Evolutionary conservation across 2,113 vertebrate genomes (phyloP).

Genomic region (Siniperca knerii): DNA sequence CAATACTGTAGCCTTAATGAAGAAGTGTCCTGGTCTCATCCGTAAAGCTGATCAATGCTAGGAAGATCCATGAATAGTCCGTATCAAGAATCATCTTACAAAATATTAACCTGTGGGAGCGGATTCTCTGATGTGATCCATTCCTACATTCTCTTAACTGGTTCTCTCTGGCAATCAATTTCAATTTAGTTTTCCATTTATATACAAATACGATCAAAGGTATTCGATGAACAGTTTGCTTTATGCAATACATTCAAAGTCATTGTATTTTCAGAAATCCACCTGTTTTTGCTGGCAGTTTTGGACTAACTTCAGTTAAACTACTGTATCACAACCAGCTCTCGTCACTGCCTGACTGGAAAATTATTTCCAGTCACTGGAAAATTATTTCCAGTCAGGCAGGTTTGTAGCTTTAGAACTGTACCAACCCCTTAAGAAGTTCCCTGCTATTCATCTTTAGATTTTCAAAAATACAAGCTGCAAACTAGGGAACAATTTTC

Average conservation of each 20-base stretch:
- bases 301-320: not conserved
- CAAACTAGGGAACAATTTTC: not conserved
- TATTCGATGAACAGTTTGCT: not conserved
- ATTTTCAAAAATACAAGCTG: not conserved
- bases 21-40: not conserved
- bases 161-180: not conserved
- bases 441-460: not conserved
- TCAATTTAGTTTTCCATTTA: not conserved
- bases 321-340: not conserved
- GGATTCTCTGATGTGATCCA: not conserved
- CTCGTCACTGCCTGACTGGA: not conserved
- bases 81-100: not conserved
- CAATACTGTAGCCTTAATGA: slow-evolving; percentile 14
- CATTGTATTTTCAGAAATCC: not conserved
- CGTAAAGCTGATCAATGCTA: not conserved
- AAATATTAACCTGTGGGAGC: not conserved
- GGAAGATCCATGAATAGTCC: not conserved
- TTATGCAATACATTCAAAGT: too few relatives aligned
- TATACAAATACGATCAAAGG: not conserved
- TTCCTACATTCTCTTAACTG: not conserved
- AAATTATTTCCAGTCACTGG: not conserved
- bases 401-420: not conserved
- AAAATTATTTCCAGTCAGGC: not conserved
- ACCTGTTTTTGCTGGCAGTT: not conserved
- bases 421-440: not conserved